Evolutionary conservation across 2,888 invertebrate species (phyloP).

Genomic region (Beris morrisii): DNA sequence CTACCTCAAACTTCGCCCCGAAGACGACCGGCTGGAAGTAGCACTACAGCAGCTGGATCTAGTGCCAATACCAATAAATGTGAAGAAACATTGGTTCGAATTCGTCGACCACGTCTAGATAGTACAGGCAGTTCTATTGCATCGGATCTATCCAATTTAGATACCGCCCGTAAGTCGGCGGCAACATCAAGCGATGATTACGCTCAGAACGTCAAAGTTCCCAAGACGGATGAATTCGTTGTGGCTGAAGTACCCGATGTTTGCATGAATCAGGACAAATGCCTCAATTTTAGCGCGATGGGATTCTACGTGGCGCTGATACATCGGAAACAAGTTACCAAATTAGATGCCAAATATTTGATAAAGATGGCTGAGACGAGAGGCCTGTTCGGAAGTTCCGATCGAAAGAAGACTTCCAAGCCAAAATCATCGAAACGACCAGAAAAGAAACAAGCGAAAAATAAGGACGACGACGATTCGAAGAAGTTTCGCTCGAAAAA

Average conservation of each 20-base stretch:
- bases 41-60: conserved; percentile 33
- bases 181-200: conserved; percentile 29
- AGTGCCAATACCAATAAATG: conserved; percentile 16
- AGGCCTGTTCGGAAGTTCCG: conserved; percentile 69
- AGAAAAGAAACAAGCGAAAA: conserved; percentile 46
- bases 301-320: conserved; percentile 65
- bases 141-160: conserved; percentile 30
- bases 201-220: conserved; percentile 36
- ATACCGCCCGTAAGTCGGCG: conserved; percentile 16
- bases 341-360: conserved; percentile 79
- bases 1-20: conserved; percentile 44
- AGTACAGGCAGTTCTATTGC: conserved; percentile 23
- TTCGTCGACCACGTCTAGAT: conserved; percentile 8
- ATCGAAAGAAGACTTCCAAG: conserved; percentile 53
- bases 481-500: conserved; percentile 35
- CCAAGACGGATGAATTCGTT: conserved; percentile 62
- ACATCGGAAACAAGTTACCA: conserved; percentile 67
- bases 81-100: conserved; percentile 29
- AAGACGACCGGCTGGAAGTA: conserved; percentile 42
- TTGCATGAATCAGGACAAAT: conserved; percentile 59
- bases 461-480: conserved; percentile 9
- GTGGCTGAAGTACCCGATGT: conserved; percentile 63
- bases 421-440: conserved; percentile 50
- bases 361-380: conserved; percentile 80
- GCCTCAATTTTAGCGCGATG: conserved; percentile 55